Evolutionary conservation across 2,113 vertebrate species (phyloP).

Genomic region (Eubucco bourcierii): DNA sequence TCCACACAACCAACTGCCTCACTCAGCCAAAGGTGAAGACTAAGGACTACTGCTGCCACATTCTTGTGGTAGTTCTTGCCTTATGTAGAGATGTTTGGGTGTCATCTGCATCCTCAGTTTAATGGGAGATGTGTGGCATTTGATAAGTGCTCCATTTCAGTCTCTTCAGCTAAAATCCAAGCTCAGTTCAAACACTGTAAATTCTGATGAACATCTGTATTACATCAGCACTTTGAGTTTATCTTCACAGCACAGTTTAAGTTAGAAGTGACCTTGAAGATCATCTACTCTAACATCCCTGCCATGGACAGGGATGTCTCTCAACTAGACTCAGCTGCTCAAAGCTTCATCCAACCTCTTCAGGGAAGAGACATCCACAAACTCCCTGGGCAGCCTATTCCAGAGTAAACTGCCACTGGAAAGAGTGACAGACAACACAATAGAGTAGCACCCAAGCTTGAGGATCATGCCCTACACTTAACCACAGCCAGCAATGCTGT

Average conservation of each 20-base stretch:
- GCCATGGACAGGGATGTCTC: too few relatives aligned
- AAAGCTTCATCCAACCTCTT: too few relatives aligned
- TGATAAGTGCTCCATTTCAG: neutral
- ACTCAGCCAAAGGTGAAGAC: neutral
- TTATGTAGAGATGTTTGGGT: neutral
- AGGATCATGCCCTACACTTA: accelerated
- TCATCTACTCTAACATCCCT: too few relatives aligned
- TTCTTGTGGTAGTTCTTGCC: neutral
- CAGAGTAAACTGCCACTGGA: neutral
- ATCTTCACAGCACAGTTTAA: neutral
- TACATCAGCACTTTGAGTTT: neutral
- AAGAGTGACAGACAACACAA: too few relatives aligned
- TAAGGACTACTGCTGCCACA: neutral
- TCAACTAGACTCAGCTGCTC: too few relatives aligned
- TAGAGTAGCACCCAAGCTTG: accelerated
- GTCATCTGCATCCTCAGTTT: neutral
- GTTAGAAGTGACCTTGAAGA: too few relatives aligned
- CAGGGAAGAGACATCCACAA: too few relatives aligned
- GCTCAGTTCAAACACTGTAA: constrained; percentile 5
- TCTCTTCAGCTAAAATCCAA: constrained; percentile 12
- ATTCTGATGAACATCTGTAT: constrained; percentile 25
- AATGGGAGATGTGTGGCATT: neutral
- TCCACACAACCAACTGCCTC: neutral
- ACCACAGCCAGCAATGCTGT: accelerated
- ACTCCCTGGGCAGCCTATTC: too few relatives aligned